These are phyloP conservation scores for Larimichthys crocea DNA, from an alignment of 2,113 vertebrate genomes.

Conservation along the genomic window DNA sequence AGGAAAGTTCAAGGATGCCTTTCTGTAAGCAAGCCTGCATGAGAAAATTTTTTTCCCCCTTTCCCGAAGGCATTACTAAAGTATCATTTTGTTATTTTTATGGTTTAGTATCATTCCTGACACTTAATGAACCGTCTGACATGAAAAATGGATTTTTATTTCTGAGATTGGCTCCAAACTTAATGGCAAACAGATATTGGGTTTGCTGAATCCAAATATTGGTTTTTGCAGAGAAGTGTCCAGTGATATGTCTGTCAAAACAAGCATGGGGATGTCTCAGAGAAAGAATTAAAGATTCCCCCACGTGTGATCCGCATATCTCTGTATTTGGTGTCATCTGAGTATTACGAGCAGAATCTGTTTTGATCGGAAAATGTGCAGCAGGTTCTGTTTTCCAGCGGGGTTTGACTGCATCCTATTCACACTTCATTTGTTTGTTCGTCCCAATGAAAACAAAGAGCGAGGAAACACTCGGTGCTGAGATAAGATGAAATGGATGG, in stretches of 20 bases:
- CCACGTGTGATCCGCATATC: background rate
- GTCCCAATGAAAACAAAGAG: background rate
- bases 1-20: background rate
- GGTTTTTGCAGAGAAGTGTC: slow-evolving; percentile 30
- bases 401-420: slow-evolving; percentile 27
- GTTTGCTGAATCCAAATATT: slow-evolving; percentile 24
- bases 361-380: slow-evolving; percentile 26
- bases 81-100: slow-evolving; percentile 14
- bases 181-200: slow-evolving; percentile 37
- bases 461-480: background rate
- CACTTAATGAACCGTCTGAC: slow-evolving; percentile 15
- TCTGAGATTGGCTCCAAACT: slow-evolving; percentile 4
- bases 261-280: slow-evolving; percentile 9
- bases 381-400: slow-evolving; percentile 10
- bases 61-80: background rate
- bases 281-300: slow-evolving; percentile 25
- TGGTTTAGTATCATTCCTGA: background rate
- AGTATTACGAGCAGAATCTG: background rate
- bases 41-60: background rate
- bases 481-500: background rate
- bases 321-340: slow-evolving; percentile 10
- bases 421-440: slow-evolving; percentile 27
- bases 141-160: slow-evolving; percentile 19
- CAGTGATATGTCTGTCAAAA: slow-evolving; percentile 45
- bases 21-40: slow-evolving; percentile 10